A percentile compares a stretch with the other conserved stretches of the same genome.
Evolutionary conservation across 2,113 vertebrate genomes (phyloP).

Genomic region (Pterocles gutturalis): DNA sequence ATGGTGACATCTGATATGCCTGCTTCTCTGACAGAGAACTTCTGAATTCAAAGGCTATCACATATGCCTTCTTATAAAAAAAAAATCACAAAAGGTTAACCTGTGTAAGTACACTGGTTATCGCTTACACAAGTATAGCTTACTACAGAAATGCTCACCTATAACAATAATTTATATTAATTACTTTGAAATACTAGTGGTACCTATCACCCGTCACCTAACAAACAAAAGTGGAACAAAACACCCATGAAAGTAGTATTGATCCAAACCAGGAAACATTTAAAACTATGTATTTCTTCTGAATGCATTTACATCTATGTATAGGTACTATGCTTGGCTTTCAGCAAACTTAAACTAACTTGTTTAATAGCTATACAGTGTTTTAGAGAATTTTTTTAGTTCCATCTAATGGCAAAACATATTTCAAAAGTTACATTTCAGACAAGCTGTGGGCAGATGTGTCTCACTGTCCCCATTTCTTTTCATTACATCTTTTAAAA

Average conservation of each 20-base stretch:
- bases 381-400: neutral
- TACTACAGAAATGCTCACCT: constrained; percentile 12
- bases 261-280: neutral
- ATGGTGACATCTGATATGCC: constrained; percentile 29
- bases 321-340: neutral
- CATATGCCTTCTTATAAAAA: neutral
- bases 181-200: neutral
- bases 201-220: neutral
- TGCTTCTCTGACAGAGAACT: neutral
- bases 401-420: neutral
- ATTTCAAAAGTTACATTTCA: neutral
- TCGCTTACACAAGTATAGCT: neutral
- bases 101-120: neutral
- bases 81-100: constrained; percentile 1
- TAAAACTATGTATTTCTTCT: neutral
- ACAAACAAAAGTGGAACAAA: neutral
- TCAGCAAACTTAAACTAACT: neutral
- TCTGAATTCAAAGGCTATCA: constrained; percentile 40
- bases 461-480: neutral
- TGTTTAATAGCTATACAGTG: neutral
- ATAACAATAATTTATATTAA: constrained; percentile 11
- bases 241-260: neutral
- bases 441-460: neutral
- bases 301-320: neutral
- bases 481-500: neutral